phyloP scores from a whole-genome alignment of 2,797 vertebrate species.

The Pseudochirops corinnae region DNA sequence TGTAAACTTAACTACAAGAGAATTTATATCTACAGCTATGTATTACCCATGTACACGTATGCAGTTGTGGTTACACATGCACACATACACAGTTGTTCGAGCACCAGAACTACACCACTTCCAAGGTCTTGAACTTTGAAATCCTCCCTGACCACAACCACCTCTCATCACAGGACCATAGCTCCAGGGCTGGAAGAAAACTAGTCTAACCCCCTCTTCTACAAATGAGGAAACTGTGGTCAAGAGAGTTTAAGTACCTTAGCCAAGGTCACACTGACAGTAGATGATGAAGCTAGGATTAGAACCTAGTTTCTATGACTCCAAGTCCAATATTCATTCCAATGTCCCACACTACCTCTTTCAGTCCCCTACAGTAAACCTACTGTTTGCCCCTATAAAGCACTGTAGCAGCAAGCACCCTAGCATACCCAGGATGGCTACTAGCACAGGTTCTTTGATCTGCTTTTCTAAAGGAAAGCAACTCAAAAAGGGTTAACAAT shows the following conservation, averaged over 20 bases:
- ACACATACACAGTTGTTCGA: background rate
- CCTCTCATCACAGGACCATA: background rate
- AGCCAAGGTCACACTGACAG: background rate
- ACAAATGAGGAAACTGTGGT: background rate
- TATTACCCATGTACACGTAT: no score
- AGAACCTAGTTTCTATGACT: background rate
- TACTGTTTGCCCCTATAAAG: background rate
- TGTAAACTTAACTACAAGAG: no score
- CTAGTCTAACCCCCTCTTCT: background rate
- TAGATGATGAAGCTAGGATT: background rate
- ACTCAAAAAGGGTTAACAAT: no score
- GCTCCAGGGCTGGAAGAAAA: background rate
- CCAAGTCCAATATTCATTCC: background rate
- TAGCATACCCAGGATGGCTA: no score
- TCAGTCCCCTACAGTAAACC: background rate
- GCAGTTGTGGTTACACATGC: background rate
- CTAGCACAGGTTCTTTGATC: no score
- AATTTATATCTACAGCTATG: no score
- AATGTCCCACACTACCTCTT: background rate
- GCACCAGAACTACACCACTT: background rate
- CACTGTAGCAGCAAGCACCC: background rate
- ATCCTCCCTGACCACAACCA: background rate
- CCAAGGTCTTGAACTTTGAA: background rate
- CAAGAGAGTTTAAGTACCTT: background rate
- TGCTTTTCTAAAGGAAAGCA: no score